A percentile compares a stretch with the other conserved stretches of the same genome.
phyloP scores from a whole-genome alignment of 2,888 invertebrate species.

The Drosophila recens region DNA sequence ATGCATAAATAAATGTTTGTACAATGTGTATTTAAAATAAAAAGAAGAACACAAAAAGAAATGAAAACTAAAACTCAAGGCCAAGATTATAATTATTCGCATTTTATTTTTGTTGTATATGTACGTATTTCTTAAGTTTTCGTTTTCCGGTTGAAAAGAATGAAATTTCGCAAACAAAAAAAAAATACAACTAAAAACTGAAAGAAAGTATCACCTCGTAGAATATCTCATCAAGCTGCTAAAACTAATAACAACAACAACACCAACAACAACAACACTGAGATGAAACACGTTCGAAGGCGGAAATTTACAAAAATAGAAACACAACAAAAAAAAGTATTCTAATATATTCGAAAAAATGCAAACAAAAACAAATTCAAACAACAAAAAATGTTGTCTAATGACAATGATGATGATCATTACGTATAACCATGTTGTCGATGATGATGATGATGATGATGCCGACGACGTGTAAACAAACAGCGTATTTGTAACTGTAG shows the following conservation, averaged over 20 bases:
- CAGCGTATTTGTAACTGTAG: slow-evolving; percentile 16
- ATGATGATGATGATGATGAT: slow-evolving; percentile 19
- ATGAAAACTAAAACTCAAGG: slow-evolving; percentile 37
- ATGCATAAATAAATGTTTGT: slow-evolving; percentile 17
- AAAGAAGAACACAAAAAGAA: slow-evolving; percentile 9
- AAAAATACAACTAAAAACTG: not conserved
- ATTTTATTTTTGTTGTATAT: slow-evolving; percentile 34
- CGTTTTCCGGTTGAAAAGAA: slow-evolving; percentile 43
- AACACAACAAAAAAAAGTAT: slow-evolving; percentile 38
- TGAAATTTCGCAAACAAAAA: slow-evolving; percentile 26
- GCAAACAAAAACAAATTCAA: slow-evolving; percentile 26
- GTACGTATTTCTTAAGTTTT: slow-evolving; percentile 8
- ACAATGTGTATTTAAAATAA: not conserved
- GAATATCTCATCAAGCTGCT: slow-evolving; percentile 35
- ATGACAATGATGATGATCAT: slow-evolving; percentile 20
- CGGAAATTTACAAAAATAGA: slow-evolving; percentile 64
- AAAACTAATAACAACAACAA: slow-evolving; percentile 41
- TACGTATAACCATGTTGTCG: slow-evolving; percentile 9
- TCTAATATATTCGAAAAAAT: slow-evolving; percentile 44
- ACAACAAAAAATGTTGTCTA: slow-evolving; percentile 11
- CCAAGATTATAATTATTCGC: slow-evolving; percentile 32
- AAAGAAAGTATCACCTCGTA: slow-evolving; percentile 42
- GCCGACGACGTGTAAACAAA: slow-evolving; percentile 41
- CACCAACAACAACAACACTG: slow-evolving; percentile 21
- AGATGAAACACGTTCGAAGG: slow-evolving; percentile 43